phyloP scores from a whole-genome alignment of 2,888 invertebrate genomes.

The Pimpla rufipes region DNA sequence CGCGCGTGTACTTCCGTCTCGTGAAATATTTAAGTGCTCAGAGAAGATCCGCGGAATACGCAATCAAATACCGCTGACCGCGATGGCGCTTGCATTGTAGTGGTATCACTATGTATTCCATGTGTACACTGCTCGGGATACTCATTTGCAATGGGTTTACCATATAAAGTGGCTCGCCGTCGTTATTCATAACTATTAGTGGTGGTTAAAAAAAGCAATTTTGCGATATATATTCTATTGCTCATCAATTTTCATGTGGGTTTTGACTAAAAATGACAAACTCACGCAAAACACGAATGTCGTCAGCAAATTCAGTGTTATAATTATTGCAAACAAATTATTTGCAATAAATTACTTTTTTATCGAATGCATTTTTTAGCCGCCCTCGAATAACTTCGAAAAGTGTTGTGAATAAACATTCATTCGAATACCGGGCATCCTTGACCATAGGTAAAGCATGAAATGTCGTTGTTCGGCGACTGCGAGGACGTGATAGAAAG shows the following conservation, averaged over 20 bases:
- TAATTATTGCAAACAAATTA: not conserved
- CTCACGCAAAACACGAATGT: not conserved
- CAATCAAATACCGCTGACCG: slow-evolving; percentile 17
- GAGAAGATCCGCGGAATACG: slow-evolving; percentile 29
- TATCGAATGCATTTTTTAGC: not conserved
- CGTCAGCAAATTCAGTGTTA: not conserved
- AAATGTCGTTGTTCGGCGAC: slow-evolving; percentile 9
- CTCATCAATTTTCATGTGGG: not conserved
- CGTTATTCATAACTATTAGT: slow-evolving; percentile 20
- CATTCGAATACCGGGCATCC: not conserved
- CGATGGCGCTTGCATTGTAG: slow-evolving; percentile 2
- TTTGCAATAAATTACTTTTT: not conserved
- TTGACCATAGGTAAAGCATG: not conserved
- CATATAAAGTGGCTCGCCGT: not conserved
- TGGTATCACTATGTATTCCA: not conserved
- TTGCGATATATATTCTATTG: not conserved
- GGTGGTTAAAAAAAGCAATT: slow-evolving; percentile 12
- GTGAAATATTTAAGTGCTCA: slow-evolving; percentile 25
- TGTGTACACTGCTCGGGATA: slow-evolving; percentile 3
- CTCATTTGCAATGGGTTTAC: slow-evolving; percentile 13
- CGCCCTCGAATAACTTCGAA: not conserved
- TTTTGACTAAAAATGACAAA: not conserved
- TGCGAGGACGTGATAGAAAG: slow-evolving; percentile 17
- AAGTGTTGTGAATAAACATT: not conserved
- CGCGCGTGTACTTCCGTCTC: slow-evolving; percentile 18